Evolutionary conservation across 1,140 invertebrate genomes (phyloP), one percentile per base, ranked within the genome.

Genomic region (Scaptomyza pallida): DNA sequence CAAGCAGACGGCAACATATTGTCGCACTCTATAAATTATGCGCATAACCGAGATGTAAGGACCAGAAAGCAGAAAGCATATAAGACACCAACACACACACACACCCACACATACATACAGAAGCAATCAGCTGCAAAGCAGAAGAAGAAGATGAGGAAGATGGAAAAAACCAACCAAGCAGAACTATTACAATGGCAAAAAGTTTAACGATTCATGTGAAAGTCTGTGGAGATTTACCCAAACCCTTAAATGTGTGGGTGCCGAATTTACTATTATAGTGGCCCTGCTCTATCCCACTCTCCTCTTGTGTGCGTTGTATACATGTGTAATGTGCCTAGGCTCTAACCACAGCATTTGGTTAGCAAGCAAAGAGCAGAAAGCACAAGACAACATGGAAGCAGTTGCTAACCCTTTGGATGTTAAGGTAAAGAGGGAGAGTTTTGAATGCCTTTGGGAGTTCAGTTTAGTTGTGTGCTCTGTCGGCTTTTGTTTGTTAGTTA

Each of bases 1-100:
- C 26, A 30, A n/a, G 52, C 75, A 71, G 59, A 59, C 62, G 72
- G 56, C 82, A 88, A 88, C 83, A 88, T 88, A 89, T 89, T 88
- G 78, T 89, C 68, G 75, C 83, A 89, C 83, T 76, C 82, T 72
- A 88, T 88, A 88, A 88, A 88, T 88, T 88, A 88, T 88, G 82
- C 71, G 82, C 82, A 88, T 78, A 88, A 88, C 78, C 63, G 57
- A 88, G 71, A 60, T 54, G 15, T 44, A 35, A 33, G 56, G 52
- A 33, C 12, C 43, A 17, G 23, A 51, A 23, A 33, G 40, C 54
- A 64, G 47, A 67, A 17, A 72, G 56, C 76, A 73, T 77, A 81
- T 85, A 65, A 63, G 73, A 61, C 21, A 43, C 47, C 41, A 47
- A 51, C 13, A 41, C 17, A 23, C 16, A 23, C 40, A 40, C 41